These are phyloP conservation scores for Centroberyx gerrardi DNA, from an alignment of 2,797 vertebrate genomes.

Conservation along the genomic window DNA sequence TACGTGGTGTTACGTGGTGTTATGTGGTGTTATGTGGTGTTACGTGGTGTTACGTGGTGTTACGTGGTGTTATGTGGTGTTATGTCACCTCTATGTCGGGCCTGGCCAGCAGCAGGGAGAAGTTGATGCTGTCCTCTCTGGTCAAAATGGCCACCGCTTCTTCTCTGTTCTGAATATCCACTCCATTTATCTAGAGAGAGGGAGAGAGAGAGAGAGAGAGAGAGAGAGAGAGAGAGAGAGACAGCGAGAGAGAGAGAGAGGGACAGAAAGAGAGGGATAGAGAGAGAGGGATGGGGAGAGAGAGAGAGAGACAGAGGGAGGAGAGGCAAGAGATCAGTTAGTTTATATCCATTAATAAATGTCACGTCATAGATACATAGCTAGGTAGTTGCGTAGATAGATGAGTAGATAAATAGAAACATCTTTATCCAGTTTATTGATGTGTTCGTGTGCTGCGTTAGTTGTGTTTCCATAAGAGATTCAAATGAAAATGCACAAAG, in stretches of 20 bases:
- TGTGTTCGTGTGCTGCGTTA: too few species aligned
- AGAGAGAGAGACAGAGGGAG: background rate
- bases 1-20: too few species aligned
- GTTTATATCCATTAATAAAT: background rate
- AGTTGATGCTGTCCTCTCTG: constrained; percentile 88
- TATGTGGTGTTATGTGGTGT: too few species aligned
- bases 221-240: too few species aligned
- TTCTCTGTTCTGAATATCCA: constrained; percentile 89
- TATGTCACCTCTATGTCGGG: constrained; percentile 87
- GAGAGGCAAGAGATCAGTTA: background rate
- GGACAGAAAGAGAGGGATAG: too few species aligned
- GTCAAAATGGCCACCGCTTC: constrained; percentile 89
- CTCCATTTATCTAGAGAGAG: constrained; percentile 87
- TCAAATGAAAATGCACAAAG: too few species aligned
- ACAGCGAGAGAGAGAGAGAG: too few species aligned
- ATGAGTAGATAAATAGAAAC: too few species aligned
- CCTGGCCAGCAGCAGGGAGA: constrained; percentile 89
- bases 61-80: background rate
- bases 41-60: background rate
- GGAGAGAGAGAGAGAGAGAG: background rate
- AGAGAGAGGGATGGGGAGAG: too few species aligned
- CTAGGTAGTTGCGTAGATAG: too few species aligned
- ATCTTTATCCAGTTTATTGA: too few species aligned
- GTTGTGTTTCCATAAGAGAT: too few species aligned
- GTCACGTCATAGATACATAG: background rate